Evolutionary conservation across 2,797 vertebrate species (phyloP), one percentile per base, ranked within the genome.

Genomic region (Amniataba percoides): DNA sequence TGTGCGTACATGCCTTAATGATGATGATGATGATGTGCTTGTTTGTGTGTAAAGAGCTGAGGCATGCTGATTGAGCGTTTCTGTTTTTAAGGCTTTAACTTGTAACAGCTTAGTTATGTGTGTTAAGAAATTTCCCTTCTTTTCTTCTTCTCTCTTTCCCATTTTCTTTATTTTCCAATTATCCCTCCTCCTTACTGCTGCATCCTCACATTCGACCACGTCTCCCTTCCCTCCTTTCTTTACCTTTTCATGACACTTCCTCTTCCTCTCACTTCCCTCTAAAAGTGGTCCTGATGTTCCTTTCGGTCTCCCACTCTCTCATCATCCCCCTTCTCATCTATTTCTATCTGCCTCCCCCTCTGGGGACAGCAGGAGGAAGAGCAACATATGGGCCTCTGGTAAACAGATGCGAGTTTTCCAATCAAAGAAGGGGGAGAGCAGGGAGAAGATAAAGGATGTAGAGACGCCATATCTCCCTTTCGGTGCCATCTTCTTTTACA

Each of bases 341-440:
- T 62, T 55, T 81, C 49, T 77, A 4, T 77, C 70, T 13, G 2
- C 36, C 40, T 57, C 19, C 14, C 23, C 31, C 68, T 68, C 66
- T 18, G 65, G 27, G 71, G 74, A 75, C 25, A 63, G 51, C 46
- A 12, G 49, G 15, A 5, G 21, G 51, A 59, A 73, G 19, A 9
- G 57, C 45, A 65, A 64, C 82, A 87, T 84, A 76, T 80, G 81
- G 71, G 63, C 18, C 70, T 43, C 53, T 59, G 74, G 42, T 66
- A 82, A 85, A 70, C 63, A 77, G 72, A 76, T 77, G 80, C 40
- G 13, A 45, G 18, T 62, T 76, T 70, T 39, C 49, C 31, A 73
- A 68, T 83, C 55, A 74, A 62, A 72, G 34, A 31, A 12, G 15
- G 7, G n/a, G 34, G 25, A 60, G 45, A 59, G 27, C 12, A n/a